phyloP scores from a whole-genome alignment of 1,140 invertebrate genomes.

The Pygmarrhopalites habei region DNA sequence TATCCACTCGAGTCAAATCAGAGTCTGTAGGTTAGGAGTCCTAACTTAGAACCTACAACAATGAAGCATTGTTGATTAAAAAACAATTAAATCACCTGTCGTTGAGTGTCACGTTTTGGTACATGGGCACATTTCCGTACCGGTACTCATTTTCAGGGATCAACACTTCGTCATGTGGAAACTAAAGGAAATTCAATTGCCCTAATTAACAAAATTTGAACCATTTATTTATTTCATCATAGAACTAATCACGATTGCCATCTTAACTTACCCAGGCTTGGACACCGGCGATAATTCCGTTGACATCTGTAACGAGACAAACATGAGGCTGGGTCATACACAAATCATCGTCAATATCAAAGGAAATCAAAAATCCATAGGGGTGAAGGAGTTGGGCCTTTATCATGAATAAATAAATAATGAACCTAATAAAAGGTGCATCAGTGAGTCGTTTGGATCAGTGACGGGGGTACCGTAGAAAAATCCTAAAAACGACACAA shows the following conservation, averaged over 20 bases:
- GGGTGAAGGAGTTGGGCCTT: no score
- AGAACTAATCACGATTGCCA: no score
- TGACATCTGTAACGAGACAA: no score
- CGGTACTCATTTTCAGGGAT: not conserved
- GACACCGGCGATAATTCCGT: slow-evolving; percentile 29
- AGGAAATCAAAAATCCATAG: no score
- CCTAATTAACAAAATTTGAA: not conserved
- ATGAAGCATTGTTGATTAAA: not conserved
- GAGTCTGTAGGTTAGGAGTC: not conserved
- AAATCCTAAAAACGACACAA: no score
- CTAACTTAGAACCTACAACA: not conserved
- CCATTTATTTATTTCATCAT: not conserved
- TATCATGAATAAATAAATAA: no score
- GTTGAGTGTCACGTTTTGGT: slow-evolving; percentile 4
- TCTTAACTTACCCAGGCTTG: slow-evolving; percentile 26
- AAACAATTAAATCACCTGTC: not conserved
- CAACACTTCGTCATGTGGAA: not conserved
- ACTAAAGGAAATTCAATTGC: not conserved
- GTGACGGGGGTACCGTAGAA: no score
- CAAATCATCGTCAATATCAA: no score
- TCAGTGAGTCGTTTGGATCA: no score
- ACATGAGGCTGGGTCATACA: no score
- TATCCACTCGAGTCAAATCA: not conserved
- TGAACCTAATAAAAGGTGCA: no score
- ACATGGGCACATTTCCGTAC: slow-evolving; percentile 16